These are phyloP conservation scores for Rotaria magnacalcarata DNA, from an alignment of 2,888 invertebrate genomes.

Conservation along the genomic window DNA sequence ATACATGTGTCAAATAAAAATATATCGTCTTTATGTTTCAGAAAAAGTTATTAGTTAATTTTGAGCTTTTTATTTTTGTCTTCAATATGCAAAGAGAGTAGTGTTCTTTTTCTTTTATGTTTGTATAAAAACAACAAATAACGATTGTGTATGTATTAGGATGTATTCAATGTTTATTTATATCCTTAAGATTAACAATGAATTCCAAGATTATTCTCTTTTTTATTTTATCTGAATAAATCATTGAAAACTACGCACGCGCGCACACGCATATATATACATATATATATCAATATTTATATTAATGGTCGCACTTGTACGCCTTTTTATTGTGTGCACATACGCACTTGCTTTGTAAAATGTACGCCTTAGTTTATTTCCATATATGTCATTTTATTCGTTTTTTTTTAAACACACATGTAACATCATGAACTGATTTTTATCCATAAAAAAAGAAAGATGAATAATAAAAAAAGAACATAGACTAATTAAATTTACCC, in stretches of 20 bases:
- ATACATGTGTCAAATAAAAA: background rate
- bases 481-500: background rate
- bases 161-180: background rate
- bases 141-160: background rate
- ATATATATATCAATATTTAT: background rate
- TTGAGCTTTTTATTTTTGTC: background rate
- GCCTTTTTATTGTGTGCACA: background rate
- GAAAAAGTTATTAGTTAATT: too few relatives aligned
- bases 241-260: background rate
- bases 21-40: background rate
- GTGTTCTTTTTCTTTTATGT: background rate
- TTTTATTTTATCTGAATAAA: conserved; percentile 1
- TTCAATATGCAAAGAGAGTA: background rate
- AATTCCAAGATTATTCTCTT: background rate
- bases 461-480: background rate
- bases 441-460: background rate
- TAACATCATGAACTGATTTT: background rate
- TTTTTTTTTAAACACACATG: background rate
- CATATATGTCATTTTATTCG: background rate
- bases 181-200: background rate
- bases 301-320: background rate
- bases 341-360: background rate
- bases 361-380: background rate
- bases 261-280: background rate
- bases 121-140: background rate